A percentile compares a stretch with the other conserved stretches of the same genome.
Evolutionary conservation across 92 coral and sea anemone species (phyloP).

Genomic region (Meandrina meandrites): DNA sequence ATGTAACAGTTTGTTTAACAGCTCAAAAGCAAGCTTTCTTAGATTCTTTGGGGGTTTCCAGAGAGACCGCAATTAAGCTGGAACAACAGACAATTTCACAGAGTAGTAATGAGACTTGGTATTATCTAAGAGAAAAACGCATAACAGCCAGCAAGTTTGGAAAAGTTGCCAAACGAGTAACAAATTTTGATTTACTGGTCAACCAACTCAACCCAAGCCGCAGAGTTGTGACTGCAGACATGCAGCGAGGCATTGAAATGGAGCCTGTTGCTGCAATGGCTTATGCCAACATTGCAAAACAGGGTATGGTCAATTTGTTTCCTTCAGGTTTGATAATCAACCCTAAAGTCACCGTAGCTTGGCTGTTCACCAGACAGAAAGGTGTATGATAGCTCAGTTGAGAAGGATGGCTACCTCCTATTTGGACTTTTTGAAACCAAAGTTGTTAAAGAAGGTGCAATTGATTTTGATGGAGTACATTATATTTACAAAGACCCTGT

Average conservation of each 20-base stretch:
- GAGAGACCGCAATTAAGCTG: constrained; percentile 25
- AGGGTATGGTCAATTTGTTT: constrained; percentile 47
- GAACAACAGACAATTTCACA: constrained; percentile 44
- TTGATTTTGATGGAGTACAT: neutral
- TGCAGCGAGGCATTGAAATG: constrained; percentile 56
- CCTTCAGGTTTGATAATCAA: constrained; percentile 57
- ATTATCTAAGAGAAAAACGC: constrained; percentile 23
- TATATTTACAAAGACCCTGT: constrained; percentile 7
- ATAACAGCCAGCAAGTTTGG: constrained; percentile 65
- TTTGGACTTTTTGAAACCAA: constrained; percentile 60
- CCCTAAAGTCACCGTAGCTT: constrained; percentile 66
- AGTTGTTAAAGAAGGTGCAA: constrained; percentile 52
- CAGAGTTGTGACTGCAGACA: constrained; percentile 53
- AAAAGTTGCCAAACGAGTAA: constrained; percentile 29
- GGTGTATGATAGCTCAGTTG: constrained; percentile 53
- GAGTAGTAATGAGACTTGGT: constrained; percentile 33
- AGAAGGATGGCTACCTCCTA: constrained; percentile 27
- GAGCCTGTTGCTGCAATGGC: constrained; percentile 56
- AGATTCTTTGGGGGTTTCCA: constrained; percentile 29
- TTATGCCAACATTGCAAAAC: constrained; percentile 54
- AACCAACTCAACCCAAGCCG: constrained; percentile 45
- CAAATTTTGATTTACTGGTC: constrained; percentile 53
- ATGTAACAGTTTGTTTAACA: constrained; percentile 34
- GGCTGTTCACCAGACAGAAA: constrained; percentile 62
- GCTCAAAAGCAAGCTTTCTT: constrained; percentile 27